Conservation (phyloP, 2,888 invertebrate species). For the Cataglyphis albicans region DNA sequence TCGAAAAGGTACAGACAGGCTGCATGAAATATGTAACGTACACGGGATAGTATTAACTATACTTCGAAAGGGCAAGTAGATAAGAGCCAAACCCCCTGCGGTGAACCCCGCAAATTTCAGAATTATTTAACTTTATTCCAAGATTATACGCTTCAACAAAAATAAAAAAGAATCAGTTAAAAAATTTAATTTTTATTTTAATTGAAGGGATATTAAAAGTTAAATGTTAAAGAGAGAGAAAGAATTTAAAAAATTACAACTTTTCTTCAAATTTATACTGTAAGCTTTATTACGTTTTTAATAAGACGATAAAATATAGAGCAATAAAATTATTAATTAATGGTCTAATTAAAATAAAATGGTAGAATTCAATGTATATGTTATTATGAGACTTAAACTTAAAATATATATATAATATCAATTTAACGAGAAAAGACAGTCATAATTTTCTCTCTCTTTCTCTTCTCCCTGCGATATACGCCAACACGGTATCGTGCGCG, state of each 20-base stretch:
- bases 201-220: neutral
- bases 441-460: constrained; percentile 22
- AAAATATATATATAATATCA: constrained; percentile 8
- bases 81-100: neutral
- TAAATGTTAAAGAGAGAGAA: neutral
- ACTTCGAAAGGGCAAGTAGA: neutral
- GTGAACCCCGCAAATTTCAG: neutral
- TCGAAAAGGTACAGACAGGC: constrained; percentile 28
- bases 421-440: constrained; percentile 33
- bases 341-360: constrained; percentile 3
- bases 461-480: neutral
- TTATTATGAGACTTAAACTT: constrained; percentile 26
- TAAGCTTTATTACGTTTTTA: constrained; percentile 5
- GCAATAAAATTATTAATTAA: constrained; percentile 4
- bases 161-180: neutral
- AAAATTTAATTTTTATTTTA: neutral
- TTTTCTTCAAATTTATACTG: neutral
- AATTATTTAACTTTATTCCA: neutral
- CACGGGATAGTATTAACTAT: constrained; percentile 34
- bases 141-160: neutral
- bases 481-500: constrained; percentile 44
- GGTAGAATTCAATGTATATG: constrained; percentile 7
- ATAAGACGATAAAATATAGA: neutral
- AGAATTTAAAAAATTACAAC: neutral
- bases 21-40: constrained; percentile 40